phyloP scores from a whole-genome alignment of 2,113 vertebrate genomes.

The Grammomys surdaster region DNA sequence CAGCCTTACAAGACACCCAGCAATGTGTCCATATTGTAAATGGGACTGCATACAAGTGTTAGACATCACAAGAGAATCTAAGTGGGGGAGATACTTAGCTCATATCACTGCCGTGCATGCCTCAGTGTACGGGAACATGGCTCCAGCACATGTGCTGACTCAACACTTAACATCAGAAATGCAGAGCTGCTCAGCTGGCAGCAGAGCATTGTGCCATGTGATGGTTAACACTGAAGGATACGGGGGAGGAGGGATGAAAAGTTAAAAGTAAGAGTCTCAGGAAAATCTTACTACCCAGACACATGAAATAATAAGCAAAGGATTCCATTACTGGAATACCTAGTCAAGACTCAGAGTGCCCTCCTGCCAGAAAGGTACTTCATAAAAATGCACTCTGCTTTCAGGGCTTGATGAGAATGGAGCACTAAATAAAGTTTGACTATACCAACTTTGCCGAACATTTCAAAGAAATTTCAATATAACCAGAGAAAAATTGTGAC shows the following conservation, averaged over 20 bases:
- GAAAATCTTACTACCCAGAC: constrained; percentile 17
- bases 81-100: not conserved
- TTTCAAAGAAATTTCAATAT: constrained; percentile 60
- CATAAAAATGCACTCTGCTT: not conserved
- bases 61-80: not conserved
- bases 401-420: not conserved
- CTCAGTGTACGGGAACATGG: not conserved
- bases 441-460: constrained; percentile 19
- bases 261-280: not conserved
- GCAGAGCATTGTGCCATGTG: not conserved
- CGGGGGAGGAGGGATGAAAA: not conserved
- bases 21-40: not conserved
- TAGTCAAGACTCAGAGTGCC: constrained; percentile 61
- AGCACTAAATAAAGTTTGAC: constrained; percentile 48
- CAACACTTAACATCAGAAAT: not conserved
- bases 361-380: constrained; percentile 12
- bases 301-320: constrained; percentile 49
- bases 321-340: not conserved
- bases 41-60: not conserved
- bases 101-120: not conserved
- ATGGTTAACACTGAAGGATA: not conserved
- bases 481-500: constrained; percentile 48
- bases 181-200: not conserved
- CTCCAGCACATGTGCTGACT: not conserved
- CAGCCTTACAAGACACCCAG: not conserved